Percentiles rank a stretch among this genome's conserved stretches.
Conservation (phyloP, 2,113 vertebrate genomes). For the Lampris megalopsis region DNA sequence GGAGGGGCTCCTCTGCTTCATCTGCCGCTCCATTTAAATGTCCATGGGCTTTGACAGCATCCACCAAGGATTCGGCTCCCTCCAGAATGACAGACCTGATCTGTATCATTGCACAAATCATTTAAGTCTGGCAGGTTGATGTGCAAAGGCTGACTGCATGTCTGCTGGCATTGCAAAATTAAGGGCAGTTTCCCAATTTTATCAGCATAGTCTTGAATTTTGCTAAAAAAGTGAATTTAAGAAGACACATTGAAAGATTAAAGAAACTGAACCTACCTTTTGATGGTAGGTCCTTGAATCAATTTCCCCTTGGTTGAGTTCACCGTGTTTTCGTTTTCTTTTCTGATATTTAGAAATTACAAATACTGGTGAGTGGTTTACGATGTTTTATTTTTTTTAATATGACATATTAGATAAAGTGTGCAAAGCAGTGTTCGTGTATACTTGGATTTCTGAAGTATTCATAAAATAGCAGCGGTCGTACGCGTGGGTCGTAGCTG, state of each 20-base stretch:
- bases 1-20: constrained; percentile 36
- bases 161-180: background rate
- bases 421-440: too few relatives aligned
- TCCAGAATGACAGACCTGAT: constrained; percentile 86
- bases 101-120: constrained; percentile 68
- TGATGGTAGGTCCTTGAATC: constrained; percentile 89
- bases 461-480: too few relatives aligned
- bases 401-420: too few relatives aligned
- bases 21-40: constrained; percentile 73
- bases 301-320: constrained; percentile 91
- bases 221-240: too few relatives aligned
- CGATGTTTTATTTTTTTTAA: background rate
- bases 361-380: background rate
- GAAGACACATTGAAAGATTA: background rate
- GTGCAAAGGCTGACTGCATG: background rate
- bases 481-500: background rate
- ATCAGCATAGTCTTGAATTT: background rate
- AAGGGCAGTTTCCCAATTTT: background rate
- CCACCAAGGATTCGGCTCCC: constrained; percentile 84
- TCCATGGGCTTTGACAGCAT: constrained; percentile 82
- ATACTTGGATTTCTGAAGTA: too few relatives aligned
- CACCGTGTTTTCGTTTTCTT: constrained; percentile 82
- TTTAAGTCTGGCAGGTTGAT: background rate
- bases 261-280: constrained; percentile 77
- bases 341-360: constrained; percentile 78